Evolutionary conservation across 2,113 vertebrate genomes (phyloP), one percentile per base, ranked within the genome.

Genomic region (Cervus canadensis): DNA sequence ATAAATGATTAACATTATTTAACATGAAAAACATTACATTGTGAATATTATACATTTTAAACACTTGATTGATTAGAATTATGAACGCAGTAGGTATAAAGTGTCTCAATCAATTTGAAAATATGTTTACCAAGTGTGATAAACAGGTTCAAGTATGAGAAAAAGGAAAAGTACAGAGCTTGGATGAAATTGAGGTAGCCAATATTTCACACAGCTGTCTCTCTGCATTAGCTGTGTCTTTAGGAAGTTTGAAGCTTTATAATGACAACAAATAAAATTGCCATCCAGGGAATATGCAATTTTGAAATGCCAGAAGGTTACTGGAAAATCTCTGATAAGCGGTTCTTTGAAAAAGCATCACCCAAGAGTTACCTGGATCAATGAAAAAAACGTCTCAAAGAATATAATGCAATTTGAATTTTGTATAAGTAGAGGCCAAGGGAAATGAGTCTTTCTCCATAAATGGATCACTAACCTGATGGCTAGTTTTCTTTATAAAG

Each of bases 281-380:
- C 86, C 56, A 96, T 74, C 62, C n/a, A 93, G 86, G 33, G 95
- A 94, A 95, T 93, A 94, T 54, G 57, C 43, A 98, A 97, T 95
- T 88, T 85, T 89, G 25, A 97, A 91, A 97, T 89, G 78, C 78
- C 88, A 95, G 76, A 78, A 96, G 59, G 59, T 97, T 97, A 96
- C 94, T 94, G 62, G 90, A 98, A 98, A 91, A 91, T 96, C 87
- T 96, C 78, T 79, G 82, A 97, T 95, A 96, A 62, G 67, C 82
- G 56, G 36, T 87, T 98, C 92, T 98, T 95, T 98, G 78, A 94
- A 97, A 98, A 97, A 33, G 40, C 91, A 97, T 87, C 71, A 94
- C 57, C 4, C 48, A 87, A 94, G 89, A 96, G 92, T 98, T 94
- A 94, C 94, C 81, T 92, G 62, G 57, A 97, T 97, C 91, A 93